Conservation (phyloP, 2,797 vertebrate genomes). For the Characodon lateralis region DNA sequence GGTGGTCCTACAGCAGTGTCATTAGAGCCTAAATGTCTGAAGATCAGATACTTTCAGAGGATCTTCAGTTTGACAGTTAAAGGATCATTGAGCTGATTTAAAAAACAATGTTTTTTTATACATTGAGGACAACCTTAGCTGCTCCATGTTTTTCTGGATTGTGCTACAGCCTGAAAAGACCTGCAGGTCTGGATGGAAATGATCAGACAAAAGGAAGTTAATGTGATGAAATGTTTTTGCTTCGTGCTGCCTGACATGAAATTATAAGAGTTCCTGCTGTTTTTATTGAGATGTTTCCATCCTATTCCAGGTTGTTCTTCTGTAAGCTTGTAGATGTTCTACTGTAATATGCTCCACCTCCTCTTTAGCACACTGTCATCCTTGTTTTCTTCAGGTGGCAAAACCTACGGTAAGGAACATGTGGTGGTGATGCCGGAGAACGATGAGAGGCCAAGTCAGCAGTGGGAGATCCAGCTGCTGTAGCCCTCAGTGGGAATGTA, state of each 20-base stretch:
- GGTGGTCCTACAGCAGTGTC: neutral
- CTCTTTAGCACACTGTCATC: neutral
- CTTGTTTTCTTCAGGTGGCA: conserved; percentile 80
- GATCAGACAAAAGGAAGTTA: neutral
- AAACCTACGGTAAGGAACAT: conserved; percentile 87
- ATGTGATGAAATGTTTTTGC: neutral
- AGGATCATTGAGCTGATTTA: no score
- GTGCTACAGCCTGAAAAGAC: neutral
- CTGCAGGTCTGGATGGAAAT: neutral
- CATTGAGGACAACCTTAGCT: neutral
- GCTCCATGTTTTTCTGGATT: no score
- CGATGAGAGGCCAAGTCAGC: conserved; percentile 82
- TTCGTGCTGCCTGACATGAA: neutral
- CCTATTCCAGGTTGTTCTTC: no score
- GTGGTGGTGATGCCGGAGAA: conserved; percentile 82
- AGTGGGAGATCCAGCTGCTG: conserved; percentile 85
- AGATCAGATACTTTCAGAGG: neutral
- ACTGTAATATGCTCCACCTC: neutral
- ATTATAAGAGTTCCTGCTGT: neutral
- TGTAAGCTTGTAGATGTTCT: no score
- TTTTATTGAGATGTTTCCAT: neutral
- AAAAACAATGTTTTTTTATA: no score
- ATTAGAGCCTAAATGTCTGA: neutral
- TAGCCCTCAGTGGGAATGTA: neutral
- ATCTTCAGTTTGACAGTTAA: neutral